phyloP scores from a whole-genome alignment of 2,888 invertebrate genomes.

The Siphonodentalium dalli region DNA sequence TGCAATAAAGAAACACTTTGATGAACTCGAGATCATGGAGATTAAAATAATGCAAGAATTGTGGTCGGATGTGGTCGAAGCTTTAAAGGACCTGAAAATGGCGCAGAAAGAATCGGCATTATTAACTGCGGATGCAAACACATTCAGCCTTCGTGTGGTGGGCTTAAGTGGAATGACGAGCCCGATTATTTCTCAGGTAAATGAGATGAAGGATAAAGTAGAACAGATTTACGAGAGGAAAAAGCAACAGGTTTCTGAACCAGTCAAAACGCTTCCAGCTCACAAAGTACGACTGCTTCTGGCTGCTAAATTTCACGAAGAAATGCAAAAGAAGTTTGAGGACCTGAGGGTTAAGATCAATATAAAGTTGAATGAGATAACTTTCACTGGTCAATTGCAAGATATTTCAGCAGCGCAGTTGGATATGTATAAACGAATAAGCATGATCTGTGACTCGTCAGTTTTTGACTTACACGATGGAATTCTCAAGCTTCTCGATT shows the following conservation, averaged over 20 bases:
- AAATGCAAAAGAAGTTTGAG: constrained; percentile 1
- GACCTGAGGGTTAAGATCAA: constrained; percentile 8
- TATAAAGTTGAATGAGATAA: neutral
- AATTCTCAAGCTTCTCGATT: constrained; percentile 1
- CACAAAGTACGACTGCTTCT: constrained; percentile 9
- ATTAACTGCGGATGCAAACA: neutral
- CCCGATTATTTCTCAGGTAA: neutral
- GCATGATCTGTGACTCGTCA: neutral
- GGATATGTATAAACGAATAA: constrained; percentile 12
- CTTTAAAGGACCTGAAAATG: neutral
- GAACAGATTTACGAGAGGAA: constrained; percentile 2
- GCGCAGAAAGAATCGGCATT: neutral
- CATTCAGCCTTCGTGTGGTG: constrained; percentile 6
- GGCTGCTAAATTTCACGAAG: constrained; percentile 3
- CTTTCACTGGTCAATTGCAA: constrained; percentile 7
- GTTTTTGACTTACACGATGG: neutral
- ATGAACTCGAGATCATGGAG: neutral
- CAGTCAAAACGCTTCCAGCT: neutral
- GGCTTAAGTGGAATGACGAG: constrained; percentile 1
- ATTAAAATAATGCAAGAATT: constrained; percentile 4
- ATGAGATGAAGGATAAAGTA: neutral
- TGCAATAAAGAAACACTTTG: neutral
- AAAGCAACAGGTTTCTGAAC: constrained; percentile 10
- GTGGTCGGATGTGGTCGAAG: constrained; percentile 12
- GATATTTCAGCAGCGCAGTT: constrained; percentile 8